phyloP scores from a whole-genome alignment of 2,797 vertebrate genomes.

The Sus cebifrons region DNA sequence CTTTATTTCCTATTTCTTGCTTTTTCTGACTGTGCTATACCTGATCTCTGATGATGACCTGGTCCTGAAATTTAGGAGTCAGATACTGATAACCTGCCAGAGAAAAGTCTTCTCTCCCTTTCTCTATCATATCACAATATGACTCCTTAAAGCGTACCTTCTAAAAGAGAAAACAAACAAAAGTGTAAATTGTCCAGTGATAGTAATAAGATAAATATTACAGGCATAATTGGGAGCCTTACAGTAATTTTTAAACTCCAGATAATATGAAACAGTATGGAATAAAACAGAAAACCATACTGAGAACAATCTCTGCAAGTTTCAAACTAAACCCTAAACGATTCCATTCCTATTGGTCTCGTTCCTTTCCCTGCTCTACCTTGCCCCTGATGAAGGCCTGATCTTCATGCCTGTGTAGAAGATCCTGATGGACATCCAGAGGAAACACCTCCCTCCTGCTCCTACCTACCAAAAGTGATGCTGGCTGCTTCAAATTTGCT shows the following conservation, averaged over 20 bases:
- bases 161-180: constrained; percentile 85
- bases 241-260: neutral
- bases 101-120: constrained; percentile 82
- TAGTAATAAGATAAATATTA: constrained; percentile 13
- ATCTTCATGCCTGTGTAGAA: neutral
- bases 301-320: constrained; percentile 46
- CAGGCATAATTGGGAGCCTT: constrained; percentile 14
- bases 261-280: constrained; percentile 47
- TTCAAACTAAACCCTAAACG: constrained; percentile 44
- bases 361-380: constrained; percentile 41
- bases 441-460: neutral
- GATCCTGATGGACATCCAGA: neutral
- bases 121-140: constrained; percentile 29
- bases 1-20: neutral
- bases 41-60: neutral
- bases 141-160: constrained; percentile 76
- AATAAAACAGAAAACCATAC: constrained; percentile 45
- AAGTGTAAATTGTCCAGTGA: neutral
- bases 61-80: constrained; percentile 86
- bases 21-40: neutral
- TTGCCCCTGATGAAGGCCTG: constrained; percentile 1
- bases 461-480: constrained; percentile 2
- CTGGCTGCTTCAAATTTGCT: constrained; percentile 52
- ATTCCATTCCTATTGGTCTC: neutral
- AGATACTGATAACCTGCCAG: constrained; percentile 88